Conservation (phyloP, 2,888 invertebrate genomes). For the Drosophila mulleri region DNA sequence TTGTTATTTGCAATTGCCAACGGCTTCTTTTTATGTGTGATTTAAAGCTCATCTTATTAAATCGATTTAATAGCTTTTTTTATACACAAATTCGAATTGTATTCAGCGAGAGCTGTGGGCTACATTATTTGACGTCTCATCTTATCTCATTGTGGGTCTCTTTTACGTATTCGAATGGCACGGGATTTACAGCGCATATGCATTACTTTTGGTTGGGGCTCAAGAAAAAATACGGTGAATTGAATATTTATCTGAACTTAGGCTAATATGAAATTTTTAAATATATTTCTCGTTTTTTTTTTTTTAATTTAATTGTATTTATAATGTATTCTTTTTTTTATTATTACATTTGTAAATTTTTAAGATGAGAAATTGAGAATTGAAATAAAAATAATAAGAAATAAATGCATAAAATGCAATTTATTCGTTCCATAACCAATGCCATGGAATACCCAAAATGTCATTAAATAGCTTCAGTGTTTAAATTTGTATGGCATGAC, state of each 20-base stretch:
- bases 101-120: background rate
- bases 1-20: conserved; percentile 28
- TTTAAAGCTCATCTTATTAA: conserved; percentile 29
- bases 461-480: too few relatives aligned
- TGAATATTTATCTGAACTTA: background rate
- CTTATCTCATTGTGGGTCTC: background rate
- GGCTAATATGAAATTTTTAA: background rate
- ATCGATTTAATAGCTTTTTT: conserved; percentile 13
- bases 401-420: too few relatives aligned
- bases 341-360: background rate
- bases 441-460: too few relatives aligned
- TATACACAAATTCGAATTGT: conserved; percentile 2
- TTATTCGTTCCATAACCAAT: too few relatives aligned
- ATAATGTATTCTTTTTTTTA: too few relatives aligned
- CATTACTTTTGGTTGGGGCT: background rate
- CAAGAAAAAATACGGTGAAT: background rate
- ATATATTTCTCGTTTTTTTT: background rate
- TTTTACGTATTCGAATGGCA: background rate
- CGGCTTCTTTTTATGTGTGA: conserved; percentile 28
- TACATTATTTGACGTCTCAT: background rate
- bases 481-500: background rate
- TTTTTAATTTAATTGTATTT: background rate
- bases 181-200: background rate
- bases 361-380: too few relatives aligned
- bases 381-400: too few relatives aligned